A percentile compares a stretch with the other conserved stretches of the same genome.
phyloP scores from a whole-genome alignment of 35 echinoderm and acorn worm species.

The Chiridota heheva region DNA sequence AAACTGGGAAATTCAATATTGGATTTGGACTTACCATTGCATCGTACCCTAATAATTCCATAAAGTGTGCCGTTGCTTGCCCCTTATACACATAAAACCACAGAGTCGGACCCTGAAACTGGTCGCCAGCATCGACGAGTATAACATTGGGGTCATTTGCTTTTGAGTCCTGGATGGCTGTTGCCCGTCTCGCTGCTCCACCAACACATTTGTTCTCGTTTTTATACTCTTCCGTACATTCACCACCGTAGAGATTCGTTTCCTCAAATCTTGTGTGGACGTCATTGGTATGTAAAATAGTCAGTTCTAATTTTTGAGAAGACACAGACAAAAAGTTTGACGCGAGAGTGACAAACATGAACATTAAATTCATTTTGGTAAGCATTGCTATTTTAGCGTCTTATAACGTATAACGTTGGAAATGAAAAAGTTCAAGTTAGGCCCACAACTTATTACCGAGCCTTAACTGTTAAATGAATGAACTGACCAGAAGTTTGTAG shows the following conservation, averaged over 20 bases:
- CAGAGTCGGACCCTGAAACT: slow-evolving; percentile 78
- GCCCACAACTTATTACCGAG: too few species aligned
- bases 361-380: too few species aligned
- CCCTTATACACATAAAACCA: slow-evolving; percentile 89
- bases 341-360: too few species aligned
- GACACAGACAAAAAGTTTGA: too few species aligned
- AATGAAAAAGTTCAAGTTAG: too few species aligned
- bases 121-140: slow-evolving; percentile 80
- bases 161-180: slow-evolving; percentile 39
- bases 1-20: too few species aligned
- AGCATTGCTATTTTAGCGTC: too few species aligned
- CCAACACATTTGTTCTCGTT: slow-evolving; percentile 43
- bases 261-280: slow-evolving; percentile 77
- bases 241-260: slow-evolving; percentile 31
- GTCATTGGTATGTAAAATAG: slow-evolving; percentile 83
- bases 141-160: slow-evolving; percentile 64
- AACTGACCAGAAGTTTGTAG: too few species aligned
- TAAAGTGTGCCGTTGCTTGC: slow-evolving; percentile 72
- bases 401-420: too few species aligned
- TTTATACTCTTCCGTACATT: slow-evolving; percentile 46
- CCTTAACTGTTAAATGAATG: too few species aligned
- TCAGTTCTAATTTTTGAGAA: slow-evolving; percentile 18
- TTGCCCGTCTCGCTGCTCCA: slow-evolving; percentile 59
- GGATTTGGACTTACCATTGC: slow-evolving; percentile 88
- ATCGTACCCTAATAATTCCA: slow-evolving; percentile 74